Evolutionary conservation across 2,113 vertebrate species (phyloP), one percentile per base, ranked within the genome.

Genomic region (Todiramphus chloris): DNA sequence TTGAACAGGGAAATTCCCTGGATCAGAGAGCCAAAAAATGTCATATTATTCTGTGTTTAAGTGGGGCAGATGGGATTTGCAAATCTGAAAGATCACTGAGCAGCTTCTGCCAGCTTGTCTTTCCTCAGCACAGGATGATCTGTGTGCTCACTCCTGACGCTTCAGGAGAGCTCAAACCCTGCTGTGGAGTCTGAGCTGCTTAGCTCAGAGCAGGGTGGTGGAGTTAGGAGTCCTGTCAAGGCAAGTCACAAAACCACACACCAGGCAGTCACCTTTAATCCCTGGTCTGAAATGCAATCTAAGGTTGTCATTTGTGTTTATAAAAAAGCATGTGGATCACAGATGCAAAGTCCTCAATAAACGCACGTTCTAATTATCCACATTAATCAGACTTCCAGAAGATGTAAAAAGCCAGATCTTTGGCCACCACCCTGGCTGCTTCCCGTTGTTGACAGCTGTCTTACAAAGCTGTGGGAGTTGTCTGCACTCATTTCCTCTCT

Each of bases 1-100:
- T 92, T 78, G 43, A 69, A 93, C 28, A 75, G 73, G 89, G 86
- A 84, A 95, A 91, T 95, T 92, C 91, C 94, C 86, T 82, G 43
- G 21, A 50, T 62, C 46, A 77, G 35, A 64, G 67, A 20, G 37
- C 69, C 76, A 68, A 63, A 94, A 76, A 20, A 53, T 77, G 17
- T 37, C 31, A 7, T 64, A 13, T 35, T 81, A 14, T 43, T 87
- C 63, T 78, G 8, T 1, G 19, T 81, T 91, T 84, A 63, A 82
- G 60, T 44, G 63, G 21, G 60, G 48, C 50, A 51, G 86, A 78
- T 1, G 6, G 51, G 48, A 55, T 80, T 75, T 69, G 17, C 59
- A 83, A 53, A 90, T 33, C 48, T 41, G 25, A 62, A 68, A 64
- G 69, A 73, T 5, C 2, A 1, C 83, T 59, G 83, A 87, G 39